Percentiles rank a stretch among this genome's conserved stretches.
Evolutionary conservation across 2,888 invertebrate genomes (phyloP).

Genomic region (Baronia brevicornis): DNA sequence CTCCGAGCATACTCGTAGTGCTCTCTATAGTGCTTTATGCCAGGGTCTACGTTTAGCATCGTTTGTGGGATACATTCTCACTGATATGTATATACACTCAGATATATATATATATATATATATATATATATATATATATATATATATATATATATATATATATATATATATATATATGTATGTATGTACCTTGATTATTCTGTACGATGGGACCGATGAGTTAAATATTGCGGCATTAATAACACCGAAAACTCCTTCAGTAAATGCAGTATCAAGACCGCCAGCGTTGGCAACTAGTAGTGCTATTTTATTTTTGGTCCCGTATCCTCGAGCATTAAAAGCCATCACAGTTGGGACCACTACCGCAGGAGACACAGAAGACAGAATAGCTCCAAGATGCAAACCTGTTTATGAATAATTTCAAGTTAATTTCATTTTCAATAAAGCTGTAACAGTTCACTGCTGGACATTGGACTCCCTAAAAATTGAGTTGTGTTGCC

Average conservation of each 20-base stretch:
- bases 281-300: constrained; percentile 95
- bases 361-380: constrained; percentile 97
- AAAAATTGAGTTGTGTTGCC: too few relatives aligned
- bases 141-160: too few relatives aligned
- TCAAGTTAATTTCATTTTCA: background rate
- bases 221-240: constrained; percentile 91
- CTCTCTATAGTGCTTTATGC: too few relatives aligned
- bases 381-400: constrained; percentile 87
- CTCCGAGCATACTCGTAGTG: too few relatives aligned
- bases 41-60: too few relatives aligned
- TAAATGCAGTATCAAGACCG: constrained; percentile 94
- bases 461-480: too few relatives aligned
- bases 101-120: too few relatives aligned
- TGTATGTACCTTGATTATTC: constrained; percentile 50
- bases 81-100: too few relatives aligned
- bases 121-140: too few relatives aligned
- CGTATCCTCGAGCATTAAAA: constrained; percentile 87
- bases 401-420: constrained; percentile 59
- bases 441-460: too few relatives aligned
- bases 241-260: constrained; percentile 94
- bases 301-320: constrained; percentile 93
- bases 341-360: constrained; percentile 92
- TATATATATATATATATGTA: too few relatives aligned
- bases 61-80: too few relatives aligned
- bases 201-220: constrained; percentile 78